Conservation (phyloP, 2,797 vertebrate species). For the Sandelia bainsii region DNA sequence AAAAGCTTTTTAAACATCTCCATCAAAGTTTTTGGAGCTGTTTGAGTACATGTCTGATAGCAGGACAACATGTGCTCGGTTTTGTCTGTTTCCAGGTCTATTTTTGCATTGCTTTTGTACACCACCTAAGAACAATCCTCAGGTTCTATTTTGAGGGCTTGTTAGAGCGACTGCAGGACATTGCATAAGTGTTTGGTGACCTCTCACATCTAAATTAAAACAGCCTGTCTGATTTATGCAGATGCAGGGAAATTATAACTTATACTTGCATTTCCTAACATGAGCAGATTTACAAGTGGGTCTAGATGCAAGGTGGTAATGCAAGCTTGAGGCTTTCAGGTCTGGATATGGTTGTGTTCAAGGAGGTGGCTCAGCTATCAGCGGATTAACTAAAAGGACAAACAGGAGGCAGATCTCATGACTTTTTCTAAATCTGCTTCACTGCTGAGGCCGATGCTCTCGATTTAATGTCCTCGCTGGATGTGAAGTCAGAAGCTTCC, state of each 20-base stretch:
- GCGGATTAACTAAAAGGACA: constrained; percentile 51
- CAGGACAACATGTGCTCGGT: constrained; percentile 13
- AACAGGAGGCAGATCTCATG: constrained; percentile 40
- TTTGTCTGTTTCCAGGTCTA: constrained; percentile 59
- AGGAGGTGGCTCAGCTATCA: constrained; percentile 43
- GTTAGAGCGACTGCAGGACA: constrained; percentile 62
- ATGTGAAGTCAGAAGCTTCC: constrained; percentile 34
- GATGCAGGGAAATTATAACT: constrained; percentile 14
- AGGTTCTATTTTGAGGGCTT: constrained; percentile 77
- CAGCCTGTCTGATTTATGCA: constrained; percentile 30
- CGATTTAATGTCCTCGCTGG: constrained; percentile 30
- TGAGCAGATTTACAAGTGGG: constrained; percentile 1
- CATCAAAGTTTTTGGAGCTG: neutral
- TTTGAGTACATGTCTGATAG: constrained; percentile 8
- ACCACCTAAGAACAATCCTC: constrained; percentile 76
- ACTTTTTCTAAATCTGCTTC: constrained; percentile 50
- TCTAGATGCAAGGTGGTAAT: neutral
- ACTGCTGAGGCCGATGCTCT: constrained; percentile 43
- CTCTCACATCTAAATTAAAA: constrained; percentile 75
- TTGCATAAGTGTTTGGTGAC: constrained; percentile 80
- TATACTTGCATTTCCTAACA: constrained; percentile 5
- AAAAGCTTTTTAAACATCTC: neutral
- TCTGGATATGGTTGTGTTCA: constrained; percentile 8
- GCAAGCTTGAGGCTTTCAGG: neutral
- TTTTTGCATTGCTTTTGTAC: constrained; percentile 80